Conservation (phyloP, 2,797 vertebrate genomes). For the Miichthys miiuy region DNA sequence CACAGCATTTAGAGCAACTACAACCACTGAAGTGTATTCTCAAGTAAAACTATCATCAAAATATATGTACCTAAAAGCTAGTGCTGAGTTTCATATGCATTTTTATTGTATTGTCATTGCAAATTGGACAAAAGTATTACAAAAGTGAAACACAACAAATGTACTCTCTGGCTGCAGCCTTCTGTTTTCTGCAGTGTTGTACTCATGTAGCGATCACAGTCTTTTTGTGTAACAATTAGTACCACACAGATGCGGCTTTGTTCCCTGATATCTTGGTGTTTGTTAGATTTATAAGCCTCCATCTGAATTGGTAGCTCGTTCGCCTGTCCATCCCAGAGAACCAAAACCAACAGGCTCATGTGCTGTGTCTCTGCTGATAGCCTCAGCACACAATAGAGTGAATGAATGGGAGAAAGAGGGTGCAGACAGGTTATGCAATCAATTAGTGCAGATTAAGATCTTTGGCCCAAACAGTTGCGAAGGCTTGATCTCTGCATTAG, state of each 20-base stretch:
- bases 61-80: neutral
- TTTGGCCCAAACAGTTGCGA: constrained; percentile 55
- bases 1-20: neutral
- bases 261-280: constrained; percentile 18
- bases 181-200: constrained; percentile 10
- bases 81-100: neutral
- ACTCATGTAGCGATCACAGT: constrained; percentile 15
- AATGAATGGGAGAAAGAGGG: constrained; percentile 44
- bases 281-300: constrained; percentile 40
- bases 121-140: neutral
- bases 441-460: constrained; percentile 79
- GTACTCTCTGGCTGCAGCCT: neutral
- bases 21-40: neutral
- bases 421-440: constrained; percentile 73
- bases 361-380: constrained; percentile 72
- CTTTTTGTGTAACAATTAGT: constrained; percentile 11
- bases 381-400: constrained; percentile 60
- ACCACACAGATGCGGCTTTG: constrained; percentile 25
- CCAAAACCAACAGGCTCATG: constrained; percentile 56
- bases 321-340: constrained; percentile 35
- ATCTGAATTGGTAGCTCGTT: constrained; percentile 45
- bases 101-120: neutral
- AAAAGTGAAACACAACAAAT: neutral
- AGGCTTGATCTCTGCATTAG: constrained; percentile 27
- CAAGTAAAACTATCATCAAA: neutral